Base-by-base conservation (phyloP, 2,888 invertebrate species). In the Cryptocephalus primarius region DNA sequence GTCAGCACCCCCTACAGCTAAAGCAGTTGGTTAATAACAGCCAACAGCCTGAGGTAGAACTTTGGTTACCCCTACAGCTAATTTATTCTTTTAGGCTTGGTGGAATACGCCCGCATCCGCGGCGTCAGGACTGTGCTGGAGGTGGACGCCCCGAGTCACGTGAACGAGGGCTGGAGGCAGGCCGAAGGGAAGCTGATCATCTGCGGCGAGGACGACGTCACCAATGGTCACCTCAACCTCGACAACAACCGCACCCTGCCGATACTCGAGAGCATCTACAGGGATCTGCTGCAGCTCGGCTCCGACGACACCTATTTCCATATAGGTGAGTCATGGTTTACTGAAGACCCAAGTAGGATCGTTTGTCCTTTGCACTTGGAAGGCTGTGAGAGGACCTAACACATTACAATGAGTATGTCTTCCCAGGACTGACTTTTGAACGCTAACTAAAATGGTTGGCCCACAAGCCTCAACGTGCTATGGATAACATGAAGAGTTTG, bases 61-160 rank as follows among this genome's bases (percentile, higher is more conserved):
- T n/a, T n/a, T n/a, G n/a, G n/a, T n/a, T n/a, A n/a, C n/a, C 22
- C 22, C 6, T 22, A 6, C n/a, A 36, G n/a, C n/a, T n/a, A 36
- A 36, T 36, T 2, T 11, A 4, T n/a, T 42, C 11, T 51, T 49
- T 22, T 31, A 54, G 54, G 82, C 14, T 72, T 93, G 39, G 79
- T 85, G 4, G 77, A 80, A 36, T 86, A 82, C 61, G 88, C 87
- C 1, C 73, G 79, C 54, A 65, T 85, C 13, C 75, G 90, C 50
- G 94, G 93, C 0, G 79, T 94, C 42, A 77, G 91, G 55, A 81
- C 91, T 9, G 71, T 94, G 46, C 78, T 92, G 1, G 94, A 94
- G 71, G 80, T 92, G 47, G 92, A 92, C 69, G 84, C 88, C 12
- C 93, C 93, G 2, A 86, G 87, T 34, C 90, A 90, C 66, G 84